Evolutionary conservation across 2,888 invertebrate species (phyloP).

Genomic region (Prostheceraeus crozeri): DNA sequence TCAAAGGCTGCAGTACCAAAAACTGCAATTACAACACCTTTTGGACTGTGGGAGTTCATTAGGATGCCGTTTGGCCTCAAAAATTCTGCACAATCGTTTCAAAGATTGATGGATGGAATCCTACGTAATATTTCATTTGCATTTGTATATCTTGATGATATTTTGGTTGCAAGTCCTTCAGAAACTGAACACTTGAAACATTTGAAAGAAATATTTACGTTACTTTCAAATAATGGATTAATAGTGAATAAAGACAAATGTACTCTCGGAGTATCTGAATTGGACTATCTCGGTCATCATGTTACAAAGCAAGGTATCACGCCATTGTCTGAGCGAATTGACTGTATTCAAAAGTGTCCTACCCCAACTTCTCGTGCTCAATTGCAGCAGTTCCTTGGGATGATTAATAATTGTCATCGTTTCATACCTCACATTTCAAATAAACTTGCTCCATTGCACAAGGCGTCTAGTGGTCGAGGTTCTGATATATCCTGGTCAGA

Average conservation of each 20-base stretch:
- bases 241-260: slow-evolving; percentile 3
- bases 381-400: slow-evolving; percentile 26
- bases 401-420: slow-evolving; percentile 41
- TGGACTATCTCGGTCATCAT: slow-evolving; percentile 5
- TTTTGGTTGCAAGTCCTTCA: slow-evolving; percentile 7
- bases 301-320: slow-evolving; percentile 6
- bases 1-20: slow-evolving; percentile 13
- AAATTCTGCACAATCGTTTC: slow-evolving; percentile 30
- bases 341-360: not conserved
- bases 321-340: slow-evolving; percentile 3
- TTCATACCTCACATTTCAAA: slow-evolving; percentile 39
- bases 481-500: not conserved
- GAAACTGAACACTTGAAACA: not conserved
- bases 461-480: not conserved
- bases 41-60: slow-evolving; percentile 33
- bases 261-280: slow-evolving; percentile 1
- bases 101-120: slow-evolving; percentile 11
- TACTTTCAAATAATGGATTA: not conserved
- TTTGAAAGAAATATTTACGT: not conserved
- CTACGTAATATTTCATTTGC: not conserved
- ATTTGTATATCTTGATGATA: slow-evolving; percentile 1
- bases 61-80: slow-evolving; percentile 31
- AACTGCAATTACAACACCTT: slow-evolving; percentile 32
- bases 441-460: slow-evolving; percentile 8
- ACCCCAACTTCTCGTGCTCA: not conserved